Percentiles rank a stretch among this genome's conserved stretches.
Conservation (phyloP, 2,797 vertebrate species). For the Sibirionetta formosa region DNA sequence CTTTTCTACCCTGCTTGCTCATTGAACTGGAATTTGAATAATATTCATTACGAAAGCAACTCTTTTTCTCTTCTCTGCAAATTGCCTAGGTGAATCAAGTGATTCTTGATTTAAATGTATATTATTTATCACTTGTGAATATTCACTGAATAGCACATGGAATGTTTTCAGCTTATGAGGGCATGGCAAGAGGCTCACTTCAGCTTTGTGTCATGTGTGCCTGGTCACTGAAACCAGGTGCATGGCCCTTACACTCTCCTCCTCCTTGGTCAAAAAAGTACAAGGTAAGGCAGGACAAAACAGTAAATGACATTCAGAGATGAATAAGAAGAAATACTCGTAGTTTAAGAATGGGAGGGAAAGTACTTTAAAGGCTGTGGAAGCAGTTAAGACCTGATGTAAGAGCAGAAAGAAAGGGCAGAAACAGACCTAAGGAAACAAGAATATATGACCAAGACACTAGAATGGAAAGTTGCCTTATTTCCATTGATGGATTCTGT, state of each 20-base stretch:
- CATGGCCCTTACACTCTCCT: neutral
- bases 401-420: accelerated
- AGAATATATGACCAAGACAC: neutral
- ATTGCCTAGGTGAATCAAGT: neutral
- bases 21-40: neutral
- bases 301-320: neutral
- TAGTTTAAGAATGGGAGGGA: neutral
- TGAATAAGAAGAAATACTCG: neutral
- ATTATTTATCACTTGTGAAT: neutral
- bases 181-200: neutral
- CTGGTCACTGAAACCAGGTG: neutral
- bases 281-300: neutral
- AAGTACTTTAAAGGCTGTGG: neutral
- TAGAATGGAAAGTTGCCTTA: neutral
- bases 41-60: neutral
- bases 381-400: neutral
- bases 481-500: neutral
- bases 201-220: neutral
- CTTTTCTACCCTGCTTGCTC: neutral
- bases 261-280: accelerated
- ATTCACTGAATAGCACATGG: neutral
- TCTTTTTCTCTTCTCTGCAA: neutral
- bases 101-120: neutral
- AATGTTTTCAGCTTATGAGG: neutral
- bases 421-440: neutral